Conservation (phyloP, 2,797 vertebrate species). For the Tapirus indicus region DNA sequence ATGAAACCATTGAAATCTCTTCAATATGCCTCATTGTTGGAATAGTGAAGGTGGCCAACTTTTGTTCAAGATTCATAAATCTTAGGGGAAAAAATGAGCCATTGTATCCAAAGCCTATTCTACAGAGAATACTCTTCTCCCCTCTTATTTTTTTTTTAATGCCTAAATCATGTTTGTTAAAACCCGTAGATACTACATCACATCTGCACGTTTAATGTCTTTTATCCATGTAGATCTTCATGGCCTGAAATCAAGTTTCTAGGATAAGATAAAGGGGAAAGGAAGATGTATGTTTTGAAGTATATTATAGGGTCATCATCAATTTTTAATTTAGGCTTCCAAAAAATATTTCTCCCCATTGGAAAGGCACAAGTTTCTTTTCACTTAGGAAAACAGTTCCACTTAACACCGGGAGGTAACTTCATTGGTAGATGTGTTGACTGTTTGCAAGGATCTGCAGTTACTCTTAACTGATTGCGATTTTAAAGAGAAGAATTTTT, state of each 20-base stretch:
- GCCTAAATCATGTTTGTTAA: slow-evolving; percentile 36
- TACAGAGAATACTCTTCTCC: neutral
- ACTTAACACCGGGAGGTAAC: neutral
- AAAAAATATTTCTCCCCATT: neutral
- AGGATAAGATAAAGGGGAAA: neutral
- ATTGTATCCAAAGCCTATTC: neutral
- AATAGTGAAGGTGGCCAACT: slow-evolving; percentile 58
- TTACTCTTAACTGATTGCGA: neutral
- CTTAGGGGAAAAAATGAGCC: neutral
- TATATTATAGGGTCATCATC: neutral
- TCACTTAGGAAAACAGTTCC: neutral
- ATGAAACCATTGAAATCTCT: slow-evolving; percentile 47
- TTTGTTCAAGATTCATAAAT: slow-evolving; percentile 68
- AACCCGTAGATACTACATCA: neutral
- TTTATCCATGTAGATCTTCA: slow-evolving; percentile 19
- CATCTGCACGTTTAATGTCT: neutral
- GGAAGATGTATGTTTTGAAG: neutral
- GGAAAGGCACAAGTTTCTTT: neutral
- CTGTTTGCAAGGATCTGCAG: neutral
- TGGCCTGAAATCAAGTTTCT: neutral
- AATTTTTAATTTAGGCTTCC: neutral
- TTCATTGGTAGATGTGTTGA: neutral
- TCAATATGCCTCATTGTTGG: slow-evolving; percentile 54
- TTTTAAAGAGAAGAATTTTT: neutral
- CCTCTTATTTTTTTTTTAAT: neutral